These are phyloP conservation scores for Ostrea denselamellosa DNA, from an alignment of 1,140 invertebrate species.

Conservation along the genomic window DNA sequence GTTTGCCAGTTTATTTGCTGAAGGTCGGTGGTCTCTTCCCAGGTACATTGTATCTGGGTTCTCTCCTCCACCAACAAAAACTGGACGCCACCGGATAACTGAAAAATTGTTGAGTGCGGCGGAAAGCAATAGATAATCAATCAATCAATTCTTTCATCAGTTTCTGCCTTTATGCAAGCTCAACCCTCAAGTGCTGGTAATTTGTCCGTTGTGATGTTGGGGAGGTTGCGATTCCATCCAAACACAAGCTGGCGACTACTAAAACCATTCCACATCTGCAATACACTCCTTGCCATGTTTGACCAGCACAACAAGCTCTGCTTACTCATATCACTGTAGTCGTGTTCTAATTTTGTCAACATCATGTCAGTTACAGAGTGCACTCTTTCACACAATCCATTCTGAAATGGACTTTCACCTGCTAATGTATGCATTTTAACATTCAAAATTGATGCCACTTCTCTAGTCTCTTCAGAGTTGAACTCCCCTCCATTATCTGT, in stretches of 20 bases:
- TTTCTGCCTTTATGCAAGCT: neutral
- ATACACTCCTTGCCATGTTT: conserved; percentile 54
- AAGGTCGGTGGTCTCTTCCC: no score
- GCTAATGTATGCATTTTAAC: conserved; percentile 56
- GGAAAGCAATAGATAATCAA: no score
- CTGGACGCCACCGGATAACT: no score
- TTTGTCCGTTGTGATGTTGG: neutral
- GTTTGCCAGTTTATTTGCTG: no score
- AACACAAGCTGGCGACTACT: conserved; percentile 58
- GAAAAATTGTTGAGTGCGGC: no score
- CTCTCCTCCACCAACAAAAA: no score
- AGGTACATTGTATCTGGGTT: no score
- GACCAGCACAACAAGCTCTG: conserved; percentile 49
- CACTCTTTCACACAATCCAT: conserved; percentile 55
- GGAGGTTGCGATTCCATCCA: conserved; percentile 43
- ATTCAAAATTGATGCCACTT: conserved; percentile 58
- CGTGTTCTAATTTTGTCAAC: conserved; percentile 46
- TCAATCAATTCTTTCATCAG: no score
- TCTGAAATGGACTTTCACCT: conserved; percentile 55
- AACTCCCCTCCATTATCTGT: conserved; percentile 54
- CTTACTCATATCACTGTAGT: conserved; percentile 20
- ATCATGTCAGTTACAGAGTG: conserved; percentile 50
- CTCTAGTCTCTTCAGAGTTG: conserved; percentile 58
- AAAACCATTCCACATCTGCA: conserved; percentile 57
- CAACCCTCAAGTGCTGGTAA: neutral